Conservation (phyloP, 2,113 vertebrate species). For the Myotis davidii region DNA sequence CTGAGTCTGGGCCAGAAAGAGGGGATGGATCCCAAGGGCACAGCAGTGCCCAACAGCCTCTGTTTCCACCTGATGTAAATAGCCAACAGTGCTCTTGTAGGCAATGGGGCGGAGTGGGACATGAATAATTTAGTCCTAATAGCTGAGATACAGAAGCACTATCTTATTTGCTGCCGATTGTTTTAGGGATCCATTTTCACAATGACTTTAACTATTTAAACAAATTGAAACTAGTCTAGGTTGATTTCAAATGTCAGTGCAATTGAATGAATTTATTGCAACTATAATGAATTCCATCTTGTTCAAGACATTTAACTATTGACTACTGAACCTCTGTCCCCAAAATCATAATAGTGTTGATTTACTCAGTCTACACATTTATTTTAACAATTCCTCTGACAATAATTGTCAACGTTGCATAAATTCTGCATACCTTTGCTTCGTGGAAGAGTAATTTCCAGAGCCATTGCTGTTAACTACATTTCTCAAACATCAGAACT, state of each 20-base stretch:
- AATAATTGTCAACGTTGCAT: not conserved
- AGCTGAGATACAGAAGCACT: not conserved
- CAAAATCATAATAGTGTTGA: constrained; percentile 25
- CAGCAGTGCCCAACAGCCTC: not conserved
- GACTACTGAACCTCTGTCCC: not conserved
- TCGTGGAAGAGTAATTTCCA: not conserved
- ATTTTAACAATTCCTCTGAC: constrained; percentile 29
- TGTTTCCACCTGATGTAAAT: not conserved
- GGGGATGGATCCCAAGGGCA: not conserved
- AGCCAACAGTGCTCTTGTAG: not conserved
- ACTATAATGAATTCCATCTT: constrained; percentile 31
- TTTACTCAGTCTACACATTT: constrained; percentile 34
- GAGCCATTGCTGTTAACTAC: constrained; percentile 14
- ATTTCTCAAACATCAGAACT: constrained; percentile 39
- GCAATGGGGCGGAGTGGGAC: not conserved
- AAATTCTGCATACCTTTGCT: not conserved
- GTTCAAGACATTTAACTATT: constrained; percentile 5
- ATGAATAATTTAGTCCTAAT: not conserved
- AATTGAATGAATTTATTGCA: constrained; percentile 5
- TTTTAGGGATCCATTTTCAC: not conserved
- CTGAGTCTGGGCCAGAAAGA: not conserved
- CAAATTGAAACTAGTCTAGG: not conserved
- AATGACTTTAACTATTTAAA: constrained; percentile 41
- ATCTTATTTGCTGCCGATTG: not conserved
- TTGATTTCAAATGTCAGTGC: constrained; percentile 6